Percentiles rank a stretch among this genome's conserved stretches.
These are phyloP conservation scores for Anguilla marmorata DNA, from an alignment of 2,797 vertebrate species.

Conservation along the genomic window DNA sequence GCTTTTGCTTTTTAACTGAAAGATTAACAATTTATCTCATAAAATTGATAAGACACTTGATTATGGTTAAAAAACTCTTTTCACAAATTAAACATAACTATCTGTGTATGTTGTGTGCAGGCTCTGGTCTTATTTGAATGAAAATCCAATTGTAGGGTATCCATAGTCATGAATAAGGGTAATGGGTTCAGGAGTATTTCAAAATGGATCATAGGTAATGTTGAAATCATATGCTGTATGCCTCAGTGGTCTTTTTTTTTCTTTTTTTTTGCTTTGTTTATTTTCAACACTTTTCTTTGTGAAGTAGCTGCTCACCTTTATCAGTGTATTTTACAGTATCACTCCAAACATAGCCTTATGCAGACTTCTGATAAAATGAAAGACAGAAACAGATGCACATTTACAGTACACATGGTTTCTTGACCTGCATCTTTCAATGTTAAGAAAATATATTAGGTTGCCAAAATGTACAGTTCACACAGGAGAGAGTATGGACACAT, in stretches of 20 bases:
- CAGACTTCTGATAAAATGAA: background rate
- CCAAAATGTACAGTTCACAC: constrained; percentile 56
- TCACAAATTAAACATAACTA: background rate
- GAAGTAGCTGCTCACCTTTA: background rate
- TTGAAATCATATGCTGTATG: background rate
- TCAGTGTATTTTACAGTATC: background rate
- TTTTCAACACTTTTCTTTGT: background rate
- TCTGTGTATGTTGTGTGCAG: background rate
- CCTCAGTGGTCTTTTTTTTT: background rate
- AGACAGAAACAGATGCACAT: constrained; percentile 4
- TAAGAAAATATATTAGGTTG: background rate
- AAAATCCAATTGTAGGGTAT: background rate
- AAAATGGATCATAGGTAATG: background rate
- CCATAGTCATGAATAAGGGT: background rate
- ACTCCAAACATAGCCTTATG: background rate
- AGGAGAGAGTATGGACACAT: constrained; percentile 49
- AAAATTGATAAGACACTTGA: background rate
- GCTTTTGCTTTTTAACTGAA: constrained; percentile 20
- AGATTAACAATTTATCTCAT: constrained; percentile 29
- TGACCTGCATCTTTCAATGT: constrained; percentile 23
- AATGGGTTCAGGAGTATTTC: background rate
- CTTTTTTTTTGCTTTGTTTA: background rate
- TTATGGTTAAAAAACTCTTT: background rate
- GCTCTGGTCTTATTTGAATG: background rate
- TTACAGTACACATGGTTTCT: background rate